Evolutionary conservation across 2,888 invertebrate genomes (phyloP), one percentile per base, ranked within the genome.

Genomic region (Drosophila bunnanda): DNA sequence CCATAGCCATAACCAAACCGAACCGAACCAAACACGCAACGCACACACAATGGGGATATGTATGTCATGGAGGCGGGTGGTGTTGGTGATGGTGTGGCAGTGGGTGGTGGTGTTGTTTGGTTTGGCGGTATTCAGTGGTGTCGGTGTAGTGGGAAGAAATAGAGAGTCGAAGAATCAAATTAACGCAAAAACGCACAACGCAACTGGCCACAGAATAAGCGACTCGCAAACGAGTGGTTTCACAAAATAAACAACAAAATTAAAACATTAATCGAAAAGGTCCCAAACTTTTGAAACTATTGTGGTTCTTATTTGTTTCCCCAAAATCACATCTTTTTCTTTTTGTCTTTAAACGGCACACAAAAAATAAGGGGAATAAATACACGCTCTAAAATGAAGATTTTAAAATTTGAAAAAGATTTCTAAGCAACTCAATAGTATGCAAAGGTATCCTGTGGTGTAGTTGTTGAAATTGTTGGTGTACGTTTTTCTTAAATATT

Each of bases 141-240:
- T 43, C 55, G 39, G 64, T 44, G 41, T 68, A 54, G 59, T 69
- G 78, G 69, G 68, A 79, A 78, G 69, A 68, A 68, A 68, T 53
- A 84, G 84, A 84, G 80, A 84, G 73, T 72, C 55, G 50, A 65
- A 66, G 70, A 83, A 80, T 75, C 64, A 82, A 84, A 80, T 82
- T 82, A 82, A 84, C 77, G 71, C 68, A 81, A 81, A 80, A 64
- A 80, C 70, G 77, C 54, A 72, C 61, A 72, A 67, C 30, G 54
- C 41, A 69, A 71, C 67, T 53, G 73, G 67, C 72, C 82, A 70
- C 73, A 82, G 72, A 69, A 72, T 66, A 59, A 58, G 38, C 78
- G 64, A 71, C 75, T 72, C 62, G 61, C 48, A 38, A 39, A 61
- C 15, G 48, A 48, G 48, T 34, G 17, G 25, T 46, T 66, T 32